These are phyloP conservation scores for Drosophila borealis DNA, from an alignment of 2,888 invertebrate genomes.

Conservation along the genomic window DNA sequence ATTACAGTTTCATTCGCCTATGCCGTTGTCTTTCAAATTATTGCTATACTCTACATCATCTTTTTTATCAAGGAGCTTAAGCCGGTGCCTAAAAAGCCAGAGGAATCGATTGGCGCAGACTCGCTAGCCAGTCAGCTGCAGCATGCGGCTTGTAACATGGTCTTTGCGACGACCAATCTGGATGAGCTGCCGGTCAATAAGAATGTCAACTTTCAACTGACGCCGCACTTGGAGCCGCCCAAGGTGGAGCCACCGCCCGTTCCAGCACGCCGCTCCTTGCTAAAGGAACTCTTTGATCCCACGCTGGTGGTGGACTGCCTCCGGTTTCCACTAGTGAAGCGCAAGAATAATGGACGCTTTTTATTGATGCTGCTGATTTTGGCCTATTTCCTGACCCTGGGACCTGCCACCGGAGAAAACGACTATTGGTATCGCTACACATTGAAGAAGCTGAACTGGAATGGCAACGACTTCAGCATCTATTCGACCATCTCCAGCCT, in stretches of 20 bases:
- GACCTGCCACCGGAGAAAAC: constrained; percentile 81
- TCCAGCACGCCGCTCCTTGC: constrained; percentile 58
- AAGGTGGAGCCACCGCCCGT: constrained; percentile 53
- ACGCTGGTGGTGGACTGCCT: constrained; percentile 82
- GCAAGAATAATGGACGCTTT: constrained; percentile 80
- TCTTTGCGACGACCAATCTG: constrained; percentile 70
- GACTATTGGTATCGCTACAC: constrained; percentile 84
- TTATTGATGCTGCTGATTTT: constrained; percentile 76
- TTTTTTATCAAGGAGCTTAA: constrained; percentile 82
- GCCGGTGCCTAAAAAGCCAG: constrained; percentile 38
- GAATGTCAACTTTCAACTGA: constrained; percentile 79
- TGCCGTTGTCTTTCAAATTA: constrained; percentile 80
- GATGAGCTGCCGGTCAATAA: constrained; percentile 72
- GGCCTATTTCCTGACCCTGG: constrained; percentile 82
- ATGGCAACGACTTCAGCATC: constrained; percentile 82
- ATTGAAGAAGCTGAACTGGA: constrained; percentile 83
- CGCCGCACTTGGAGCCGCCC: constrained; percentile 57
- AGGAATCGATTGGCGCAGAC: constrained; percentile 23
- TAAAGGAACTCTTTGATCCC: constrained; percentile 83
- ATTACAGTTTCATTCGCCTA: constrained; percentile 81
- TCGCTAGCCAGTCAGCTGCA: constrained; percentile 34
- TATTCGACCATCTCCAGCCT: constrained; percentile 82
- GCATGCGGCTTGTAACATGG: constrained; percentile 73
- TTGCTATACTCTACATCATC: constrained; percentile 83
- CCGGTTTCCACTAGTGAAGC: constrained; percentile 80